Evolutionary conservation across 2,797 vertebrate genomes (phyloP).

Genomic region (Apodemus agrarius): DNA sequence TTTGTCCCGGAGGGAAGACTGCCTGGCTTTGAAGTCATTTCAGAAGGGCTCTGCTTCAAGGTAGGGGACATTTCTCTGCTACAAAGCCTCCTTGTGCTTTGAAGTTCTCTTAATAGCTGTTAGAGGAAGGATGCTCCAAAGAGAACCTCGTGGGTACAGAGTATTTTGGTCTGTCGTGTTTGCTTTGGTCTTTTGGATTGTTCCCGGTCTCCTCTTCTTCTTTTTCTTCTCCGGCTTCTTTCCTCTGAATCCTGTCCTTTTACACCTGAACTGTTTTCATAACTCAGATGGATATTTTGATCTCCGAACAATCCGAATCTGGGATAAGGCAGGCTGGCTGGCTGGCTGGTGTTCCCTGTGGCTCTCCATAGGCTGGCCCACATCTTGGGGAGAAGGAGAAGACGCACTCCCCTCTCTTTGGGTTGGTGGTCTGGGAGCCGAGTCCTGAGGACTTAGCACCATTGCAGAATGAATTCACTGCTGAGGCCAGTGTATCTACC

Average conservation of each 20-base stretch:
- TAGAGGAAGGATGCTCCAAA: conserved; percentile 41
- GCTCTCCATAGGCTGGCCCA: neutral
- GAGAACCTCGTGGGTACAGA: neutral
- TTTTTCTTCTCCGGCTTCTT: neutral
- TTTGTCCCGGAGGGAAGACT: neutral
- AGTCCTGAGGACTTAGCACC: conserved; percentile 46
- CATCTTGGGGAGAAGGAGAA: neutral
- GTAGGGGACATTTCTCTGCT: neutral
- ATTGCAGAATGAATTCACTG: conserved; percentile 15
- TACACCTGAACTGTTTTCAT: neutral
- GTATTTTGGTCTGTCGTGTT: neutral
- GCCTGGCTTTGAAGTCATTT: neutral
- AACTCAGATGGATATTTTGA: neutral
- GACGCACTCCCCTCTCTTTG: neutral
- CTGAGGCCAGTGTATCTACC: neutral
- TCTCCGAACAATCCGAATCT: neutral
- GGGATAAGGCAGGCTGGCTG: neutral
- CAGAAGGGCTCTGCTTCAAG: neutral
- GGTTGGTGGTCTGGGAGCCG: neutral
- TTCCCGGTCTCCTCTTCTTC: neutral
- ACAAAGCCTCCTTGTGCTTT: conserved; percentile 38
- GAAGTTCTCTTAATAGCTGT: conserved; percentile 54
- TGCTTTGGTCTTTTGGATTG: conserved; percentile 41
- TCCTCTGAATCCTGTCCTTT: neutral
- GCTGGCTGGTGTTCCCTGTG: neutral